Evolutionary conservation across 1,140 invertebrate genomes (phyloP), one percentile per base, ranked within the genome.

Genomic region (Eupeodes corollae): DNA sequence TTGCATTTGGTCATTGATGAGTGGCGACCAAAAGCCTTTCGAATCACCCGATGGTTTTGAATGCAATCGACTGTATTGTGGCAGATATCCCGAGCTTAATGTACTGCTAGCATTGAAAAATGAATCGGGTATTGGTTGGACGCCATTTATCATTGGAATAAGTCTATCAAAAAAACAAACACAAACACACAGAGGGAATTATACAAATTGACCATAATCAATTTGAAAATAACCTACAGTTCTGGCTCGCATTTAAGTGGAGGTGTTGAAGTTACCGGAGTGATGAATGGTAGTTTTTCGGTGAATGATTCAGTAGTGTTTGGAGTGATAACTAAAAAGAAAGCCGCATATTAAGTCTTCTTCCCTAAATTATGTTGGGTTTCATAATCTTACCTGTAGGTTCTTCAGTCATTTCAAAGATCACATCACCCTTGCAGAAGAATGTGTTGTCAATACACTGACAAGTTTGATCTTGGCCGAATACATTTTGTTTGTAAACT

Each of bases 401-500:
- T 10, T 35, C 10, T 15, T 3, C 10, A 6, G 34, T 35, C 12
- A 35, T 35, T n/a, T 35, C 14, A 35, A 35, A 5, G 12, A 11
- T 5, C 10, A n/a, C 34, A 35, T 5, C 5, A 10, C 12, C 34
- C 16, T 41, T 13, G 65, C 83, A 85, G 43, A 78, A 68, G 50
- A 83, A 78, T n/a, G 72, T 73, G 64, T 88, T 86, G 54, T 84
- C 75, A 1, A 86, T 65, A 54, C 86, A 90, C 53, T 88, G 84
- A 53, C 86, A 89, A 14, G 75, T 72, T 57, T 78, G 73, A 54
- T 49, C 44, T 18, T 63, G 59, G 3, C 48, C 52, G 1, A 59
- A 34, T 15, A 63, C 61, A 42, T 67, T 63, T 0, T 63, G 63
- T 44, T 63, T 57, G 2, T 26, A 26, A 26, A 26, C 21, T 8